Evolutionary conservation across 1,140 invertebrate genomes (phyloP), one percentile per base, ranked within the genome.

Genomic region (Drosophila tani): DNA sequence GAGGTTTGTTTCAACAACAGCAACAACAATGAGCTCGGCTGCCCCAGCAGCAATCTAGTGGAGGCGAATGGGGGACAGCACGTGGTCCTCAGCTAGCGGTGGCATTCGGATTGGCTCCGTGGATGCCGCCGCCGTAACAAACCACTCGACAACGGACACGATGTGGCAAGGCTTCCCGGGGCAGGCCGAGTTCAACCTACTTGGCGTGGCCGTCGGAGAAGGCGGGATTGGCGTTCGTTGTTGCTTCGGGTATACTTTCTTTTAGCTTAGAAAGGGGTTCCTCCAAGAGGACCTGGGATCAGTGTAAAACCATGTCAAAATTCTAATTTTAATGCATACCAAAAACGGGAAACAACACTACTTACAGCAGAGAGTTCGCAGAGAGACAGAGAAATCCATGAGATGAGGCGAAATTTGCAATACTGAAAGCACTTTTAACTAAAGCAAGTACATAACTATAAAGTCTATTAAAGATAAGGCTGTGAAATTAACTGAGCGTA

Each of bases 41-140:
- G 78, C 53, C 71, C 77, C 55, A 91, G 83, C 74, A 88, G 84
- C 63, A 88, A 87, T 35, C 58, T 83, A 17, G 17, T 55, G 43
- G 57, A 60, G 38, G 64, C 38, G n/a, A 40, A 43, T 63, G 35
- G 49, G 32, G 62, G 74, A 40, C 83, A 69, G 21, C 76, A 81
- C 58, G 78, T 88, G 35, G 62, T 92, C 46, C 84, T 91, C 38
- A 92, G 91, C 86, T 92, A 92, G 83, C 91, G 91, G 74, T 79
- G 69, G 69, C 55, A 27, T 73, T 73, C 40, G 46, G 62, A 92
- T 80, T 75, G 65, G 67, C 43, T 50, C 62, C 50, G 65, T 49
- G 53, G 43, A 62, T 63, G 62, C 43, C 43, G 47, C 59, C 63
- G 55, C 17, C 27, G 27, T 45, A 62, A 79, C 64, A 90, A 70